Base-by-base conservation (phyloP, 2,113 vertebrate species). In the Rallus limicola region DNA sequence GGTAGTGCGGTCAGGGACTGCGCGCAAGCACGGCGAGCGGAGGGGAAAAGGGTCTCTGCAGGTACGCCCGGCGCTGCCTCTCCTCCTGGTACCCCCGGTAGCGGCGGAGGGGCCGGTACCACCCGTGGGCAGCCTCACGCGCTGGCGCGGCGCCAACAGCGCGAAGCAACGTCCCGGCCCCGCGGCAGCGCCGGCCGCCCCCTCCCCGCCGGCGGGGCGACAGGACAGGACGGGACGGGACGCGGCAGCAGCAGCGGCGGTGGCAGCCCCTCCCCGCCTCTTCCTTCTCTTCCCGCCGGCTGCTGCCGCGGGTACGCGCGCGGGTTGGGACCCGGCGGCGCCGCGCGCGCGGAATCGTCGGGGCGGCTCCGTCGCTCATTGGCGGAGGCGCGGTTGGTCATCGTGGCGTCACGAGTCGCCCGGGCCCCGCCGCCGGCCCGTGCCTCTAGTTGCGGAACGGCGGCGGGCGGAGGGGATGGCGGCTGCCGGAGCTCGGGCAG, bases 361-460 rank as follows among this genome's bases (percentile, higher is more conserved):
- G 46, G 74, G 69, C 77, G 80, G 77, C 44, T 29, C 56, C 18
- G 20, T 19, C 62, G 11, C 70, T 56, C 44, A 65, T 33, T 82
- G 95, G 91, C 25, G 72, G 59, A 86, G 93, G 90, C 55, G 58
- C 59, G 17, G 26, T 42, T 6, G n/a, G 52, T 68, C 21, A 8
- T 56, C 31, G 92, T 97, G 94, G 93, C 95, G 97, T 95, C 90
- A 90, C 33, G 29, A 21, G n/a, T 64, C 28, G 46, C 34, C 28
- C 15, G 7, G 10, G 50, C 28, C 48, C 24, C 15, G 34, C 28
- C 19, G 23, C 65, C 16, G 24, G 48, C 44, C 16, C 13, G 21
- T 10, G 21, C 68, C 42, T 34, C 56, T 15, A 25, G 38, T 38
- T 31, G 48, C n/a, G 8, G 46, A n/a, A 36, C 19, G 46, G 56